These are phyloP conservation scores for Eubasilissa regina DNA, from an alignment of 1,140 invertebrate genomes.

Conservation along the genomic window DNA sequence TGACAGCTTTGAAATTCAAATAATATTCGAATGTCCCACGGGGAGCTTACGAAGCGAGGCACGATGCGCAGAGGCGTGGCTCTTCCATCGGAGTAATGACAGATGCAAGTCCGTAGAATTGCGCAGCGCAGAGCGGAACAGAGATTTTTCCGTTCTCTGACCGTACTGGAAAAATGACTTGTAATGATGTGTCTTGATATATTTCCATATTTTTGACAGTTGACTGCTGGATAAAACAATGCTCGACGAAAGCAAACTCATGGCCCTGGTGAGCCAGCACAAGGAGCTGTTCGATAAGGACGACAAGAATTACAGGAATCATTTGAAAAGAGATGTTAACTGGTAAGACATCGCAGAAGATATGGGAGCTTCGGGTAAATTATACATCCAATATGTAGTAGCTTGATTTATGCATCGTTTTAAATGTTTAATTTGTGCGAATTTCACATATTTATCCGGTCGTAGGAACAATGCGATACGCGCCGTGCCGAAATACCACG, in stretches of 20 bases:
- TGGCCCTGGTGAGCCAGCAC: neutral
- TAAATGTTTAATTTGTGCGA: too few species aligned
- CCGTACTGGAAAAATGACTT: neutral
- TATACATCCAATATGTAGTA: too few species aligned
- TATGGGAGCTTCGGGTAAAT: slow-evolving; percentile 5
- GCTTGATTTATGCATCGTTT: too few species aligned
- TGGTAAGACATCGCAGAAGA: slow-evolving; percentile 13
- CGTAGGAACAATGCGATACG: too few species aligned
- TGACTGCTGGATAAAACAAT: neutral
- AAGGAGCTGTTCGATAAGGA: slow-evolving; percentile 9
- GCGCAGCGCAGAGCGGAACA: neutral
- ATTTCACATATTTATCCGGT: too few species aligned
- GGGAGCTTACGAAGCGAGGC: neutral
- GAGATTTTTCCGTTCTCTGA: neutral
- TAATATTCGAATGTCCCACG: too few species aligned
- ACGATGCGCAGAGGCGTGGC: neutral
- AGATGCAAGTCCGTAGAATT: neutral
- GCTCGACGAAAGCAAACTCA: slow-evolving; percentile 2
- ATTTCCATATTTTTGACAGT: too few species aligned
- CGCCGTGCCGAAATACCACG: too few species aligned
- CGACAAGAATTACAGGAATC: slow-evolving; percentile 21
- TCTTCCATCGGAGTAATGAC: neutral
- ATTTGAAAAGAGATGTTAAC: slow-evolving; percentile 5
- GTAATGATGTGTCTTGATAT: neutral
- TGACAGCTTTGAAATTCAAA: too few species aligned